These are phyloP conservation scores for Apostichopus leukothele DNA, from an alignment of 53 echinoderm and acorn worm species.

Conservation along the genomic window DNA sequence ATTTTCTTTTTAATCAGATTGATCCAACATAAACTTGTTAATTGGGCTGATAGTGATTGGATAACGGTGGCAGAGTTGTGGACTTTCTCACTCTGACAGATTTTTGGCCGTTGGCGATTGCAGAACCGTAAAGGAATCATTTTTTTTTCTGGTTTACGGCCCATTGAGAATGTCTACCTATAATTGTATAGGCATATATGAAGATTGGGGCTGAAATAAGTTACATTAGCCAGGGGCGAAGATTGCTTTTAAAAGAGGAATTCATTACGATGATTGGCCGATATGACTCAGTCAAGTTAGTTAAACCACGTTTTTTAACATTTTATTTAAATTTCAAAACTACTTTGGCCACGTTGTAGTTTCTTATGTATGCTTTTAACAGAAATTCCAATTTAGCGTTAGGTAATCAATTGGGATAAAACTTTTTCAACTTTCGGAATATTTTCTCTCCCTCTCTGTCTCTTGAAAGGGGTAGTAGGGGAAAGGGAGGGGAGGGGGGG, in stretches of 20 bases:
- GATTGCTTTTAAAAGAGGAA: conserved; percentile 44
- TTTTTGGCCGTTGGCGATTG: conserved; percentile 39
- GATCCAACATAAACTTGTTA: conserved; percentile 44
- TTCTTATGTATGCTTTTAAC: too few species aligned
- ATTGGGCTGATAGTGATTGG: conserved; percentile 45
- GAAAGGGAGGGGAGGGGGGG: too few species aligned
- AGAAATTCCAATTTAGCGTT: too few species aligned
- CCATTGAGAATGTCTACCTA: conserved; percentile 29
- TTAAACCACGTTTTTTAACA: too few species aligned
- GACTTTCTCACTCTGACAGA: conserved; percentile 38
- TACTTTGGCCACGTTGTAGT: too few species aligned
- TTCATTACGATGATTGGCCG: conserved; percentile 36
- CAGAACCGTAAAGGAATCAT: conserved; percentile 35
- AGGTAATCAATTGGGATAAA: too few species aligned
- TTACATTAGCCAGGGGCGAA: conserved; percentile 36
- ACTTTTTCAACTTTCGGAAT: too few species aligned
- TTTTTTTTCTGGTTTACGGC: conserved; percentile 4
- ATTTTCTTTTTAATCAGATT: conserved; percentile 27
- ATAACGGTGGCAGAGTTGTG: conserved; percentile 40
- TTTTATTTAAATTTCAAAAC: too few species aligned
- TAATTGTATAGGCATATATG: conserved; percentile 40
- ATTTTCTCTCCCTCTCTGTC: too few species aligned
- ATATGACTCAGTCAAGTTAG: too few species aligned
- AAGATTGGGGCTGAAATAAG: conserved; percentile 29
- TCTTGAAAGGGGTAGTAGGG: too few species aligned